These are phyloP conservation scores for Hemitrygon akajei DNA, from an alignment of 2,797 vertebrate species.

Conservation along the genomic window DNA sequence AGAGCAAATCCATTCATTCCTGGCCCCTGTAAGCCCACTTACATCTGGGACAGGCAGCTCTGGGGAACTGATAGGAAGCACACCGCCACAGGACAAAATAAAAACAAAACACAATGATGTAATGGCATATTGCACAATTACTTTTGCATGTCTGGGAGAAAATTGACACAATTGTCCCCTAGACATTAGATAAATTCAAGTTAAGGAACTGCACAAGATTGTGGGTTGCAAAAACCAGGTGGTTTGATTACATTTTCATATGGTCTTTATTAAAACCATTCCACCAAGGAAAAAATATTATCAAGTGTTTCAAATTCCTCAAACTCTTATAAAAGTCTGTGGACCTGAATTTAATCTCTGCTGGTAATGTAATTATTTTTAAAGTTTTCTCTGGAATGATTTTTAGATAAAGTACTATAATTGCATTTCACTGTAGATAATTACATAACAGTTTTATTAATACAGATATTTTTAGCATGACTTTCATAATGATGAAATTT, in stretches of 20 bases:
- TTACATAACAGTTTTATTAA: background rate
- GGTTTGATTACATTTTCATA: background rate
- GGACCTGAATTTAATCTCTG: background rate
- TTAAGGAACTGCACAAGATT: background rate
- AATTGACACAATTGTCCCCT: background rate
- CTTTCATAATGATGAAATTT: background rate
- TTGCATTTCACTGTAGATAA: background rate
- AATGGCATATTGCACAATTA: background rate
- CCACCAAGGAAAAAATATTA: conserved; percentile 19
- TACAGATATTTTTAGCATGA: background rate
- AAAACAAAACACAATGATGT: background rate
- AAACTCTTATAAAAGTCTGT: background rate
- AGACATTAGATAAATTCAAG: conserved; percentile 5
- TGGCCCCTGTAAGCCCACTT: background rate
- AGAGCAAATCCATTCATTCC: background rate
- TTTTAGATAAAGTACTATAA: background rate
- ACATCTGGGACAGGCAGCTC: background rate
- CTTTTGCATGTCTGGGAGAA: background rate
- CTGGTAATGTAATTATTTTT: background rate
- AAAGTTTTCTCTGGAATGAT: background rate
- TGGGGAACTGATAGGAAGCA: background rate
- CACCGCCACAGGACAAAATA: background rate
- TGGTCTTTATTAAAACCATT: background rate
- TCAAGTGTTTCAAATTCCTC: background rate
- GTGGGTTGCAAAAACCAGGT: background rate